These are phyloP conservation scores for Oreotrochilus melanogaster DNA, from an alignment of 2,113 vertebrate species.

Conservation along the genomic window DNA sequence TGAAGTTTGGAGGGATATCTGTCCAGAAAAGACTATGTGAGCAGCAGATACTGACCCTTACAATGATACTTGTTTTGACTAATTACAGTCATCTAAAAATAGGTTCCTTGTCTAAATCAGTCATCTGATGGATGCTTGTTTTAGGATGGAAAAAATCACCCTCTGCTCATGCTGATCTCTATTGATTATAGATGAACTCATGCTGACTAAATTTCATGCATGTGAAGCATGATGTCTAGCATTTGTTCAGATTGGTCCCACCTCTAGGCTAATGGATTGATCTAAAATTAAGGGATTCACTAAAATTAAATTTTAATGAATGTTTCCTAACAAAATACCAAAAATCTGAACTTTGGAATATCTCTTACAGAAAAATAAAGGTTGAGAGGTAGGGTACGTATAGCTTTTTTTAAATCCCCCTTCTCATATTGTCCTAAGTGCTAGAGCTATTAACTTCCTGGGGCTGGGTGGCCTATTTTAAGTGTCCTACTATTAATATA, in stretches of 20 bases:
- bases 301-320: neutral
- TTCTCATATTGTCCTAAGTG: neutral
- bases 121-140: neutral
- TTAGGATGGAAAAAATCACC: neutral
- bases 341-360: neutral
- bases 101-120: constrained; percentile 11
- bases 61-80: neutral
- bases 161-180: constrained; percentile 11
- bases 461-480: neutral
- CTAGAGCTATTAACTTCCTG: neutral
- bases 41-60: neutral
- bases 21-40: neutral
- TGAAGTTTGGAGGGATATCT: neutral
- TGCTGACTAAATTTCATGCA: neutral
- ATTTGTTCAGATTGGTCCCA: neutral
- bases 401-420: neutral
- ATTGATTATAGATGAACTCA: neutral
- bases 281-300: neutral
- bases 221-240: neutral
- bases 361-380: neutral
- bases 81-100: constrained; percentile 27
- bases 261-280: neutral
- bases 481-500: neutral
- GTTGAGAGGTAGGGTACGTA: neutral
- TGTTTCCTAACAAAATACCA: neutral